Conservation (phyloP, 2,113 vertebrate species). For the Actinemys pallida region DNA sequence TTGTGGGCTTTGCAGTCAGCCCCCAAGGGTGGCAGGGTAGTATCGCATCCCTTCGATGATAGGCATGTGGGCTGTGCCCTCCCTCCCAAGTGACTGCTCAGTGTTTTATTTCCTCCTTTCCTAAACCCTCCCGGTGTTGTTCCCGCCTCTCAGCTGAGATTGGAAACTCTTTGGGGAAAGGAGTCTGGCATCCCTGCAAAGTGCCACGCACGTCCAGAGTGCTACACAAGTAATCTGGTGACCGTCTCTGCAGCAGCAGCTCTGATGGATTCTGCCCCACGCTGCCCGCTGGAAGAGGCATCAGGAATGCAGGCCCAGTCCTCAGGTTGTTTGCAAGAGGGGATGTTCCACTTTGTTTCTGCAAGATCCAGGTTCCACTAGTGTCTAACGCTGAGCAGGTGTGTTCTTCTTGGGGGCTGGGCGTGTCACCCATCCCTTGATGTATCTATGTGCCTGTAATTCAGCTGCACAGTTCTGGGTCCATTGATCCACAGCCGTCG, state of each 20-base stretch:
- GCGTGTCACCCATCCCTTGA: not conserved
- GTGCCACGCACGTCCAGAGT: not conserved
- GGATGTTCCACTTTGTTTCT: not conserved
- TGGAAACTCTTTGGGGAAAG: not conserved
- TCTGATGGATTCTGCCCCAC: not conserved
- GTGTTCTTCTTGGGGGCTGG: not conserved
- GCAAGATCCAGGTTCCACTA: not conserved
- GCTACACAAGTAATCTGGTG: not conserved
- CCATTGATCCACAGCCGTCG: not conserved
- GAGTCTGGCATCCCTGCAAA: not conserved
- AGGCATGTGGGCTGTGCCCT: not conserved
- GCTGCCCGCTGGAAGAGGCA: not conserved
- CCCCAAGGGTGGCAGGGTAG: not conserved
- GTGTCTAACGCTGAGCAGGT: not conserved
- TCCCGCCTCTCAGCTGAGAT: not conserved
- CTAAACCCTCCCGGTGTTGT: not conserved
- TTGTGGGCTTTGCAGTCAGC: not conserved
- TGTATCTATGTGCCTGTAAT: not conserved
- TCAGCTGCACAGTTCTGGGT: not conserved
- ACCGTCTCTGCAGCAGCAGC: not conserved
- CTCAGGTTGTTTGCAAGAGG: not conserved
- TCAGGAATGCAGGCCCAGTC: not conserved
- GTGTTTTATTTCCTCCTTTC: not conserved
- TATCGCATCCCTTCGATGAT: not conserved
- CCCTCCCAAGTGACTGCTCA: not conserved